A percentile compares a stretch with the other conserved stretches of the same genome.
These are phyloP conservation scores for Machaerirhynchus nigripectus DNA, from an alignment of 2,113 vertebrate genomes.

Conservation along the genomic window DNA sequence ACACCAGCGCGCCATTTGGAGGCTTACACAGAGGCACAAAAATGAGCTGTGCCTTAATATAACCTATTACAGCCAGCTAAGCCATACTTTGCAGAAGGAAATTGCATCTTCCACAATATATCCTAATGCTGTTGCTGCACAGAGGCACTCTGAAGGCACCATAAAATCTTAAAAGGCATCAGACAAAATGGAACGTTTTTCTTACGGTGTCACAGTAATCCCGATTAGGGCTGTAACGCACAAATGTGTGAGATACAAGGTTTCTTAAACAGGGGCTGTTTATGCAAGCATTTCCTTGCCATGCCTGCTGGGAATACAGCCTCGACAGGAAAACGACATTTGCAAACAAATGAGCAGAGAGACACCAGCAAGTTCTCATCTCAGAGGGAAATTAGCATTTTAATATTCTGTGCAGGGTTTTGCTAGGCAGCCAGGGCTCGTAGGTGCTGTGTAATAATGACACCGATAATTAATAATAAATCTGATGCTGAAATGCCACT, in stretches of 20 bases:
- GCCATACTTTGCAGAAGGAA: background rate
- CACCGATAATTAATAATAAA: conserved; percentile 18
- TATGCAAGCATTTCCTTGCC: background rate
- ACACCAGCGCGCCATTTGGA: background rate
- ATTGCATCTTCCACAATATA: background rate
- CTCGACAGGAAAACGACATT: conserved; percentile 15
- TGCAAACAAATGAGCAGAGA: conserved; percentile 61
- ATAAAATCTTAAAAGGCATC: background rate
- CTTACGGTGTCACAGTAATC: background rate
- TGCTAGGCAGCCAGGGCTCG: background rate
- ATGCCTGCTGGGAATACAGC: conserved; percentile 11
- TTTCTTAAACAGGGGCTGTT: conserved; percentile 5
- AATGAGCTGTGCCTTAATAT: background rate
- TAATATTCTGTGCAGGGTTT: conserved; percentile 15
- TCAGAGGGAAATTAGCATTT: conserved; percentile 32
- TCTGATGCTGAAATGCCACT: background rate
- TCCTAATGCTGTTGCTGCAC: background rate
- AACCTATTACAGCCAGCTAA: background rate
- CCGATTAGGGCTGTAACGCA: background rate
- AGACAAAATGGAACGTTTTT: background rate
- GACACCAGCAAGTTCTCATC: conserved; percentile 16
- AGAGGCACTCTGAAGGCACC: background rate
- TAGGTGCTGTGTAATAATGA: conserved; percentile 12
- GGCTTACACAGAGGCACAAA: background rate
- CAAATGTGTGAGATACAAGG: background rate